phyloP scores from a whole-genome alignment of 2,113 vertebrate species.

The Cavia aperea region DNA sequence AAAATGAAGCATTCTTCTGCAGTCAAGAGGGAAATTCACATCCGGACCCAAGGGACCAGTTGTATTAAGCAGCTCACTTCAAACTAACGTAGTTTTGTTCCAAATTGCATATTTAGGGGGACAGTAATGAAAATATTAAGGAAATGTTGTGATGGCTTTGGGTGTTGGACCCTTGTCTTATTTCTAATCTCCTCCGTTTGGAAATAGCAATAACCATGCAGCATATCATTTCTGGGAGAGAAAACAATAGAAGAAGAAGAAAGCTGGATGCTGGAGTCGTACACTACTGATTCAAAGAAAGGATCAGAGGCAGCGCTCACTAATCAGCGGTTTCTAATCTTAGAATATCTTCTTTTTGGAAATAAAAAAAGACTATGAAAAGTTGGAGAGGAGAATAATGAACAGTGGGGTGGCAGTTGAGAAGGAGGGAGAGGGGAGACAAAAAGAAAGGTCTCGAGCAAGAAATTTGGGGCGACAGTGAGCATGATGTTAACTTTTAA shows the following conservation, averaged over 20 bases:
- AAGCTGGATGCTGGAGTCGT: neutral
- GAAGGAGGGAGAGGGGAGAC: neutral
- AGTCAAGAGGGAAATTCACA: neutral
- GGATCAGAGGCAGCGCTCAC: neutral
- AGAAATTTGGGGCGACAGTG: neutral
- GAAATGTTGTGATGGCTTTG: neutral
- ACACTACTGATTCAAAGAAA: neutral
- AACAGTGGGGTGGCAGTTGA: rapidly evolving
- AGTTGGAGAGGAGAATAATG: neutral
- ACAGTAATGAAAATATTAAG: neutral
- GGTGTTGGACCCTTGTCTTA: neutral
- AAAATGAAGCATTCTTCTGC: slow-evolving; percentile 17
- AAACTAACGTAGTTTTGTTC: neutral
- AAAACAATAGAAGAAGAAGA: neutral
- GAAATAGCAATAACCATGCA: neutral
- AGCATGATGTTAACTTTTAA: neutral
- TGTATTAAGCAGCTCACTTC: neutral
- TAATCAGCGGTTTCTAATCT: neutral
- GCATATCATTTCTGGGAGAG: neutral
- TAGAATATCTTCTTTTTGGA: neutral
- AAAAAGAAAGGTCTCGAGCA: neutral
- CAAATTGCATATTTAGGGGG: neutral
- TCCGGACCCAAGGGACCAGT: neutral
- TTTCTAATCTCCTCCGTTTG: neutral
- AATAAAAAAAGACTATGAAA: neutral